These are phyloP conservation scores for Leuciscus waleckii DNA, from an alignment of 2,797 vertebrate genomes.

Conservation along the genomic window DNA sequence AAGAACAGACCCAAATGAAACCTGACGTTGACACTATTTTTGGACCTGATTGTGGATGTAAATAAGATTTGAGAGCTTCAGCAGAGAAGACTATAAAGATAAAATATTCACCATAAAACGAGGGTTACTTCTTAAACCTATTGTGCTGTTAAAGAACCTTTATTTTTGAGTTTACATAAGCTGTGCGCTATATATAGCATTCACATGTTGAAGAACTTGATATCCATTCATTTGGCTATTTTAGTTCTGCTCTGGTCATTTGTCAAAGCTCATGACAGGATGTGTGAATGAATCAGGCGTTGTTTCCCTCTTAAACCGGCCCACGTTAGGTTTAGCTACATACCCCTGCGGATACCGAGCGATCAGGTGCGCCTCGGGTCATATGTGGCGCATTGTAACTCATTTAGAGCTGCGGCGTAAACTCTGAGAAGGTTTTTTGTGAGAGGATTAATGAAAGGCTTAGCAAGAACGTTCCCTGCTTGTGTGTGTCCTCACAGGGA, in stretches of 20 bases:
- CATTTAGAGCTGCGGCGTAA: constrained; percentile 20
- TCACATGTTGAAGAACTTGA: neutral
- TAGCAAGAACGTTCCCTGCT: constrained; percentile 32
- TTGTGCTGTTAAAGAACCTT: neutral
- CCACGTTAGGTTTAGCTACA: constrained; percentile 2
- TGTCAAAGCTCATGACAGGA: neutral
- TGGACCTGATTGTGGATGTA: neutral
- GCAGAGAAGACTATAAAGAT: neutral
- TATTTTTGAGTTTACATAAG: neutral
- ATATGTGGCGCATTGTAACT: neutral
- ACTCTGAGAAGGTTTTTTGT: constrained; percentile 38
- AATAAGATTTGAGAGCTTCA: neutral
- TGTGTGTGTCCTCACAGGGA: constrained; percentile 31
- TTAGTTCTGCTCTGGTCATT: neutral
- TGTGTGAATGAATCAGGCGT: constrained; percentile 17
- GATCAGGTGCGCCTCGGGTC: constrained; percentile 8
- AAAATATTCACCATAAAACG: neutral
- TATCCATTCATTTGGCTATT: neutral
- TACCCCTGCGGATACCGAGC: neutral
- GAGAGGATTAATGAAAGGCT: constrained; percentile 50
- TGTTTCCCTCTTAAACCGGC: constrained; percentile 5
- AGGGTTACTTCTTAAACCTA: neutral
- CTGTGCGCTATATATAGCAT: neutral
- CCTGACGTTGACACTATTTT: neutral
- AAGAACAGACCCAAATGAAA: neutral